phyloP scores from a whole-genome alignment of 2,888 invertebrate species.

The Patella caerulea region DNA sequence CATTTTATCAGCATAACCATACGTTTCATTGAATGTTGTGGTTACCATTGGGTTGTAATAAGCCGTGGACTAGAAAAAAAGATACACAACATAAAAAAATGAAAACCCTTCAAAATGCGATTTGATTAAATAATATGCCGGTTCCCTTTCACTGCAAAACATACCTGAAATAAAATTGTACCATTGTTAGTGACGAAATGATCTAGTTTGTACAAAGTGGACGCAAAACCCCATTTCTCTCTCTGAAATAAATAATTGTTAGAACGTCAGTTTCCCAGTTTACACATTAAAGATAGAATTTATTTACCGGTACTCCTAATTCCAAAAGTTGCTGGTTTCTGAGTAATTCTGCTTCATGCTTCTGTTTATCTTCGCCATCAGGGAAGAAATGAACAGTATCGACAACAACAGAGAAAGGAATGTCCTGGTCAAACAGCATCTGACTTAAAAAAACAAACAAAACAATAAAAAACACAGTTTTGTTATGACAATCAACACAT shows the following conservation, averaged over 20 bases:
- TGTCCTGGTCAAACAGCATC: conserved; percentile 19
- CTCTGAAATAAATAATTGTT: too few relatives aligned
- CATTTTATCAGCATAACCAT: conserved; percentile 7
- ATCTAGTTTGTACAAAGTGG: too few relatives aligned
- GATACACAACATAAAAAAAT: too few relatives aligned
- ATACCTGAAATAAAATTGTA: too few relatives aligned
- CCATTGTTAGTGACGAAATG: too few relatives aligned
- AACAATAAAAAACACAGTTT: too few relatives aligned
- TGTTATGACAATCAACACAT: too few relatives aligned
- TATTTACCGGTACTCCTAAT: conserved; percentile 14
- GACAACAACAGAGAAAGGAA: conserved; percentile 18
- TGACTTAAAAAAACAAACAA: not conserved
- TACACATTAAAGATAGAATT: not conserved
- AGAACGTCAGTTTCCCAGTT: too few relatives aligned
- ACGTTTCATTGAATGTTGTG: conserved; percentile 13
- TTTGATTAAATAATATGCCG: too few relatives aligned
- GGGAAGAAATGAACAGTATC: conserved; percentile 25
- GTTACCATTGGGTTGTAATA: conserved; percentile 26
- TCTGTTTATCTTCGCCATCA: conserved; percentile 13
- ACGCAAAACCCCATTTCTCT: too few relatives aligned
- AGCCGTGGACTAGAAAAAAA: conserved; percentile 12
- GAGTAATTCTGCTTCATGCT: not conserved
- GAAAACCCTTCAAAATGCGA: too few relatives aligned
- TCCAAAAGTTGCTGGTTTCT: conserved; percentile 15
- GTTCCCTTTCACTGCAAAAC: too few relatives aligned